Evolutionary conservation across 2,888 invertebrate genomes (phyloP), one percentile per base, ranked within the genome.

Genomic region (Celastrina argiolus): DNA sequence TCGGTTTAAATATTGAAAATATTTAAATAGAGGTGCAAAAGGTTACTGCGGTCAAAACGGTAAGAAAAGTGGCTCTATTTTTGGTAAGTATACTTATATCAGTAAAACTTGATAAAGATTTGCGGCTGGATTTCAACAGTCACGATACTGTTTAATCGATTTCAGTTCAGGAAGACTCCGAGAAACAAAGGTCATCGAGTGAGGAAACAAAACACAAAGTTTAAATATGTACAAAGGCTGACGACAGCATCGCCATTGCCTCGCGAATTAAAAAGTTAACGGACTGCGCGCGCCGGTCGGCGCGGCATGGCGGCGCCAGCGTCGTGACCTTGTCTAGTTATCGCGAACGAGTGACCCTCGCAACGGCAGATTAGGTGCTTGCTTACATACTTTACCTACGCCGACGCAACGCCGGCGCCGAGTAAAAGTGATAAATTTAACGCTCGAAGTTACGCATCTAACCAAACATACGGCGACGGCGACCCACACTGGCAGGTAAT

Each of bases 291-390:
- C 71, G 74, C 64, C 75, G 71, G 72, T 71, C 73, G 76, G 81
- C 82, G 81, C 81, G 77, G 79, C 81, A 80, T 72, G 83, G 81
- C 87, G 88, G 85, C 88, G 90, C 88, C 89, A 79, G 82, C 87
- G 87, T 81, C 86, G 82, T 84, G 90, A 88, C 90, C 90, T 89
- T 90, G 88, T 84, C 87, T 85, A 81, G 81, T 87, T 88, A 87
- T 88, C 88, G 87, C 85, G 79, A 81, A 77, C 84, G 83, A 79
- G 76, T 87, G 88, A 88, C 88, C 87, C 88, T 88, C 87, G 80
- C 80, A 70, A 72, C 78, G 75, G 73, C 83, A 84, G 84, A 87
- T 87, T 87, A 87, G 83, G 79, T 76, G 81, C 69, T 59, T 59
- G 69, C 65, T 68, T 39, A 68, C 70, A 67, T 65, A 68, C 69